These are phyloP conservation scores for Chionomys nivalis DNA, from an alignment of 2,113 vertebrate species.

Conservation along the genomic window DNA sequence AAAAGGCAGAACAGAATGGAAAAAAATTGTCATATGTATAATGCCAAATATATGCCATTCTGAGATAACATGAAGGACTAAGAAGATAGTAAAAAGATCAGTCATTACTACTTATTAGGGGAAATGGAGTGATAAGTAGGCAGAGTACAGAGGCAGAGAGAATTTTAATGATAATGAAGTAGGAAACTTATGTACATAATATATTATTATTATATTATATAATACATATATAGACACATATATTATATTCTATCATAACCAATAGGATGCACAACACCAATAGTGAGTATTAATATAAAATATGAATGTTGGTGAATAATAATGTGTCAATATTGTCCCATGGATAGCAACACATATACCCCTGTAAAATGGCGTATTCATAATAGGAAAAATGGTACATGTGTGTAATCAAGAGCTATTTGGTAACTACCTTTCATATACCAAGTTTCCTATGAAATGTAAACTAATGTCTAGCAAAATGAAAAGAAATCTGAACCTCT, in stretches of 20 bases:
- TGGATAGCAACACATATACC: not conserved
- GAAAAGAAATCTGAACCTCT: not conserved
- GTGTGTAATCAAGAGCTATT: not conserved
- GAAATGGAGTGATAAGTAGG: not conserved
- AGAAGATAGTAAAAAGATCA: not conserved
- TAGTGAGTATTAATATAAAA: not conserved
- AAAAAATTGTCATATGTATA: not conserved
- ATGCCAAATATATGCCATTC: conserved; percentile 9
- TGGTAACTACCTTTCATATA: not conserved
- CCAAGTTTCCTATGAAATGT: not conserved
- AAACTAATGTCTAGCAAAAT: not conserved
- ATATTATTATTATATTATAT: too few species aligned
- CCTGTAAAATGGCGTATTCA: not conserved
- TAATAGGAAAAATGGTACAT: not conserved
- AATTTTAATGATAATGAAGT: not conserved
- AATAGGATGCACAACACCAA: not conserved
- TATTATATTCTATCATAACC: not conserved
- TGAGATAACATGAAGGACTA: not conserved
- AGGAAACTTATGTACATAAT: too few species aligned
- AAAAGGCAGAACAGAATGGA: not conserved
- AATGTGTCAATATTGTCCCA: not conserved
- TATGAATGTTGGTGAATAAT: not conserved
- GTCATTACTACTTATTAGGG: not conserved
- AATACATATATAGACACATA: too few species aligned
- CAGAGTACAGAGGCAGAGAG: not conserved